A percentile compares a stretch with the other conserved stretches of the same genome.
phyloP scores from a whole-genome alignment of 2,113 vertebrate genomes.

The cat (Felis catus) region F.catus_Fca126_mat1.0 CM031420.1:106896501-106897000 shows the following conservation, averaged over 20 bases:
- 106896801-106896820: neutral
- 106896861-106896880: neutral
- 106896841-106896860: neutral
- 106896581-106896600: neutral
- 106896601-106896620: neutral
- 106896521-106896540: neutral
- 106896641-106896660: neutral
- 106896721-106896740: neutral
- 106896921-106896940: neutral
- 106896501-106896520: neutral
- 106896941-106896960: neutral
- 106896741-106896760: neutral
- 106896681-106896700: neutral
- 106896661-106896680: neutral
- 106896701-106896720: neutral
- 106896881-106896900: neutral
- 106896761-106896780: neutral
- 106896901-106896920: neutral
- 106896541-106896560: neutral
- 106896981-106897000: neutral
- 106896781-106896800: neutral
- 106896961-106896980: neutral
- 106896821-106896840: neutral
- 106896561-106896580: neutral
- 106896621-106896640: neutral